phyloP scores from a whole-genome alignment of 2,113 vertebrate species.

The Brachyhypopomus occidentalis region DNA sequence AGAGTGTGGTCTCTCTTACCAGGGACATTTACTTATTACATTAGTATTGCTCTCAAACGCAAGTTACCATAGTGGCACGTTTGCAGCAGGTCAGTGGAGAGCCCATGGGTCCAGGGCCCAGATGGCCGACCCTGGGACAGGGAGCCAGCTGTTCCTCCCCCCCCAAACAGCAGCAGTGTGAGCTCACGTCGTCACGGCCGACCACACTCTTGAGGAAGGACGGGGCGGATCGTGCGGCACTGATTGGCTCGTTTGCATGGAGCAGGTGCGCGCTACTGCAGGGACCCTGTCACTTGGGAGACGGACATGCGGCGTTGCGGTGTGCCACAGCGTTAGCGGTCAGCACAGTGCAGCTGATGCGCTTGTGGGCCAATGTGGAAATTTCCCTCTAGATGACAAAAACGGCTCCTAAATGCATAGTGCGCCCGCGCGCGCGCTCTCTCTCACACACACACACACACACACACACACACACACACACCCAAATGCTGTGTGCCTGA shows the following conservation, averaged over 20 bases:
- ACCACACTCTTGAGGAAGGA: background rate
- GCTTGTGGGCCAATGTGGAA: slow-evolving; percentile 17
- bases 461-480: background rate
- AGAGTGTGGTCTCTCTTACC: too few relatives aligned
- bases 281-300: background rate
- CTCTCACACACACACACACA: slow-evolving; percentile 19
- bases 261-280: slow-evolving; percentile 23
- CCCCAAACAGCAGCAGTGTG: too few relatives aligned
- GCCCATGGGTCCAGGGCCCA: too few relatives aligned
- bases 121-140: too few relatives aligned
- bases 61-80: too few relatives aligned
- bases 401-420: background rate
- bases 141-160: too few relatives aligned
- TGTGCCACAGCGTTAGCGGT: slow-evolving; percentile 5
- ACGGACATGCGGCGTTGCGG: background rate
- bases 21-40: too few relatives aligned
- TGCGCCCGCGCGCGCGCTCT: background rate
- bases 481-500: slow-evolving; percentile 14
- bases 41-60: too few relatives aligned
- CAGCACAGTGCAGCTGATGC: slow-evolving; percentile 9
- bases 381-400: slow-evolving; percentile 32
- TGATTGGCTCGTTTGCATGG: background rate
- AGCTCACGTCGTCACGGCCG: too few relatives aligned
- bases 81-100: too few relatives aligned
- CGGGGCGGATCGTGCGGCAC: background rate